phyloP scores from a whole-genome alignment of 2,113 vertebrate species.

The Tiliqua scincoides region DNA sequence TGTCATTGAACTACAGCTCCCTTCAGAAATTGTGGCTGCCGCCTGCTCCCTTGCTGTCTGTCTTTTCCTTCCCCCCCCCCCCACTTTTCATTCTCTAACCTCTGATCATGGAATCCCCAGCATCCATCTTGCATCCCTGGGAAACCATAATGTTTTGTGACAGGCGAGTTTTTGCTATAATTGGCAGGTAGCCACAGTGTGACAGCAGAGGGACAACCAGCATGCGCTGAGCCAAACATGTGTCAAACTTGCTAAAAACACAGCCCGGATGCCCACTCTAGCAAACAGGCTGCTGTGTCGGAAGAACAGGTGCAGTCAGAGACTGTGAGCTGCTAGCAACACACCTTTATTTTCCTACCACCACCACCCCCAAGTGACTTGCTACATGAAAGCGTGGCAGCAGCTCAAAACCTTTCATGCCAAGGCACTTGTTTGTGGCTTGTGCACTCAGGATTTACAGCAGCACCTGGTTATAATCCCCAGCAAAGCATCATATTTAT shows the following conservation, averaged over 20 bases:
- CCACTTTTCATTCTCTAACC: not conserved
- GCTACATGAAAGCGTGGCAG: not conserved
- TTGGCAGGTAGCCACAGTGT: not conserved
- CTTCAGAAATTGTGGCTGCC: no score
- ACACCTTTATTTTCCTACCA: no score
- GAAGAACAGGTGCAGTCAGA: not conserved
- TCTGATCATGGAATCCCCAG: no score
- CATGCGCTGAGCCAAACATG: not conserved
- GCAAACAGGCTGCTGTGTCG: not conserved
- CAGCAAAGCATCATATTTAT: conserved; percentile 23
- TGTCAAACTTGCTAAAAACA: not conserved
- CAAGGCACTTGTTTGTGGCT: conserved; percentile 42
- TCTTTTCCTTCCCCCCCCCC: not conserved
- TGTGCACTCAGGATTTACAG: conserved; percentile 47
- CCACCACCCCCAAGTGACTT: not conserved
- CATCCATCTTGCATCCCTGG: not conserved
- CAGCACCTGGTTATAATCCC: conserved; percentile 55
- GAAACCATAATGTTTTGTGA: not conserved
- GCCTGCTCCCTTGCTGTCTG: not conserved
- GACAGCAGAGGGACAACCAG: not conserved
- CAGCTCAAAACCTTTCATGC: conserved; percentile 24
- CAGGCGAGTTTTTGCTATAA: not conserved
- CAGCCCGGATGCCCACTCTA: not conserved
- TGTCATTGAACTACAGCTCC: no score
- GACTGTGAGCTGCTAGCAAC: no score